Percentiles rank a stretch among this genome's conserved stretches.
These are phyloP conservation scores for Aleiodes alternator DNA, from an alignment of 2,888 invertebrate species.

Conservation along the genomic window DNA sequence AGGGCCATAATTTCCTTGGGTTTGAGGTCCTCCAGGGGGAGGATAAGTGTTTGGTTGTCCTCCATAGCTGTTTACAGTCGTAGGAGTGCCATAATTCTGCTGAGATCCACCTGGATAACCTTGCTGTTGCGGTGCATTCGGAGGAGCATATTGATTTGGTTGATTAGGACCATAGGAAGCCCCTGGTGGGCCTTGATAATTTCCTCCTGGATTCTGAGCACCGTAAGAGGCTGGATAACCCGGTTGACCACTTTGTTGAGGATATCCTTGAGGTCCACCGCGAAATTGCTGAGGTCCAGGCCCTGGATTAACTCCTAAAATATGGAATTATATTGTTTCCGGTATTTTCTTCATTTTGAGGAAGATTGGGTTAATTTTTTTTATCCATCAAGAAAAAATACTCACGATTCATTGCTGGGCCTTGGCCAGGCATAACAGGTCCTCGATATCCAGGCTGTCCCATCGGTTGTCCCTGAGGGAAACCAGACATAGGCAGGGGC, in stretches of 20 bases:
- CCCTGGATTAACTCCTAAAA: constrained; percentile 75
- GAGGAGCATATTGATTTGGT: constrained; percentile 81
- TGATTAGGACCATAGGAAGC: constrained; percentile 75
- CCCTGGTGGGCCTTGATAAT: constrained; percentile 82
- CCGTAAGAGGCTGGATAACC: constrained; percentile 78
- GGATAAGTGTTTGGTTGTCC: constrained; percentile 78
- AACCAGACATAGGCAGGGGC: constrained; percentile 71
- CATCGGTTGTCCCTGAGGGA: constrained; percentile 73
- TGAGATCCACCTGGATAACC: constrained; percentile 81
- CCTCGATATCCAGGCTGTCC: constrained; percentile 76
- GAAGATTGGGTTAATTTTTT: not conserved
- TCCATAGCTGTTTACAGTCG: constrained; percentile 71
- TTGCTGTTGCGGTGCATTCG: constrained; percentile 80
- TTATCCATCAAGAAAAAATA: constrained; percentile 21
- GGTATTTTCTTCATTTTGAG: not conserved
- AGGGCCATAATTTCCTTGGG: constrained; percentile 80
- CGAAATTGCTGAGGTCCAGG: constrained; percentile 78
- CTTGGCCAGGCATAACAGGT: constrained; percentile 79
- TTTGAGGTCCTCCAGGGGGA: constrained; percentile 77
- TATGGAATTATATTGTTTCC: constrained; percentile 2
- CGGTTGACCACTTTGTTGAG: constrained; percentile 83
- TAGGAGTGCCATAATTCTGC: constrained; percentile 74
- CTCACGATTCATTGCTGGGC: constrained; percentile 75
- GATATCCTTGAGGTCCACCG: constrained; percentile 79
- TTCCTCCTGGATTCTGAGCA: constrained; percentile 78